Base-by-base conservation (phyloP, 2,113 vertebrate genomes). In the Pongo pygmaeus region DNA sequence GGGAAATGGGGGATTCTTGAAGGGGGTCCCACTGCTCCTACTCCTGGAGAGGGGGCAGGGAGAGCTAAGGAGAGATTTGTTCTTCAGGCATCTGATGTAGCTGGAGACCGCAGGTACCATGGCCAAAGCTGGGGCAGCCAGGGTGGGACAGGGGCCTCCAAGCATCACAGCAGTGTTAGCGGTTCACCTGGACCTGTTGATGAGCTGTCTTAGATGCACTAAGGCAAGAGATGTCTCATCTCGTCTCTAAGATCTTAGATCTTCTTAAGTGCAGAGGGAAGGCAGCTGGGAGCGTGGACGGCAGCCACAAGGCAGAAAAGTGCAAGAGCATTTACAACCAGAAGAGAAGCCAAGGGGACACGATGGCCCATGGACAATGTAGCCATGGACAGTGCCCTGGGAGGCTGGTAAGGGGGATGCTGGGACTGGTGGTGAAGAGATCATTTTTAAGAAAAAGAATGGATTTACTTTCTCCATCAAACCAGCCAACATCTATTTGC, bases 351-450 rank as follows among this genome's bases (percentile, higher is more conserved):
- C 0, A 4, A 50, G 86, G 32, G 69, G 75, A 86, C 86, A 32
- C 0, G 12, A 6, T 89, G 93, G 95, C 64, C 93, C 92, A 72
- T 0, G 23, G n/a, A 5, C 12, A 1, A 2, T 16, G 1, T 4
- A 5, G 27, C 22, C 57, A 59, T 23, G 57, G n/a, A 57, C 12
- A 64, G 61, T 14, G 84, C 64, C 25, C 40, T 25, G 8, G 40
- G 72, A 38, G 61, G 69, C 0, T 17, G n/a, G 81, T 2, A 14
- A 13, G 38, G 59, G 16, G 1, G 8, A 27, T 20, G 77, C 50
- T 40, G 38, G 20, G 10, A 32, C 70, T 11, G 27, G 43, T 3
- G 2, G 7, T 3, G 30, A 35, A 61, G 25, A 1, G 0, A 55
- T 0, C 6, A 14, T 72, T 48, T 67, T 84, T 40, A 91, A 88